A percentile compares a stretch with the other conserved stretches of the same genome.
phyloP scores from a whole-genome alignment of 2,113 vertebrate genomes.

The Clinocottus analis region DNA sequence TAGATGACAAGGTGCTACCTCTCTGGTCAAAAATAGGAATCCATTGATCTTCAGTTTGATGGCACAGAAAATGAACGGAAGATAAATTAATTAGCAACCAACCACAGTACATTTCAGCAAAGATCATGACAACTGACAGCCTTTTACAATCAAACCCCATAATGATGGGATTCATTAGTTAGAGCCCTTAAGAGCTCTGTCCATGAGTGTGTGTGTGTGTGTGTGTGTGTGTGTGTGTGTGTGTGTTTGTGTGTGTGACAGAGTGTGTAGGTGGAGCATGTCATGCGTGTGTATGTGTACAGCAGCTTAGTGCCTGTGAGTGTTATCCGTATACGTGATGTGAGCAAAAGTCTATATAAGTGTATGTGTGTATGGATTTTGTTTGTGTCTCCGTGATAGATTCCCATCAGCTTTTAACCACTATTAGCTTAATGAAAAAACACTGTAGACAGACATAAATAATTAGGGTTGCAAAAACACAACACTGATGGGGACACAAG shows the following conservation, averaged over 20 bases:
- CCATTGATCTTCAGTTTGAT: conserved; percentile 66
- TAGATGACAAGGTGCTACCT: neutral
- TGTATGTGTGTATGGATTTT: conserved; percentile 57
- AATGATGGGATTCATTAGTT: conserved; percentile 73
- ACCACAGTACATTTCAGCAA: conserved; percentile 70
- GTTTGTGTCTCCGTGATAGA: conserved; percentile 67
- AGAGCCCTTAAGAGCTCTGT: conserved; percentile 60
- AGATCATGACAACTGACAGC: conserved; percentile 70
- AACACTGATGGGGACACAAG: conserved; percentile 9
- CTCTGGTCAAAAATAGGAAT: conserved; percentile 36
- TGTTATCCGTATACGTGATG: neutral
- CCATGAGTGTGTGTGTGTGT: too few species aligned
- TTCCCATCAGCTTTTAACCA: conserved; percentile 72
- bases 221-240: too few species aligned
- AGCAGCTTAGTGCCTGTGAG: conserved; percentile 8
- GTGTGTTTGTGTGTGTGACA: conserved; percentile 7
- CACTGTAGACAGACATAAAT: conserved; percentile 67
- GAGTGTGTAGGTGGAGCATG: conserved; percentile 17
- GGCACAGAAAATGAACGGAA: conserved; percentile 62
- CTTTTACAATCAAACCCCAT: conserved; percentile 70
- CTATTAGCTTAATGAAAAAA: conserved; percentile 79
- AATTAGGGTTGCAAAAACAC: conserved; percentile 58
- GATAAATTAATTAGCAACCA: conserved; percentile 61
- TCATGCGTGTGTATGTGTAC: conserved; percentile 4
- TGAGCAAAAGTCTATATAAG: conserved; percentile 14